phyloP scores from a whole-genome alignment of 1,140 invertebrate species.

The Heliconius eleuchia region DNA sequence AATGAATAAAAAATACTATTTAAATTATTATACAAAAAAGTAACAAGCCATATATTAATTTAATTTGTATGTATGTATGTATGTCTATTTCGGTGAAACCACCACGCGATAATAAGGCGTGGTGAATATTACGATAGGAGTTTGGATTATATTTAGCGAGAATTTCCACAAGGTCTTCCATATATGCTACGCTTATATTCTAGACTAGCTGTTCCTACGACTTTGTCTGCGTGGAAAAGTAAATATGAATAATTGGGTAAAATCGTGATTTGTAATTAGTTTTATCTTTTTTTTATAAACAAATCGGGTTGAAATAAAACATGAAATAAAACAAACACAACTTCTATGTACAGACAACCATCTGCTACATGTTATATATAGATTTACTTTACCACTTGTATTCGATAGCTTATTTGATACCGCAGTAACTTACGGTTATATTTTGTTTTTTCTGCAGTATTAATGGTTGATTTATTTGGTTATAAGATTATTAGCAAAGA shows the following conservation, averaged over 20 bases:
- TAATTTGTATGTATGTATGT: neutral
- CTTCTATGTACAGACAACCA: too few species aligned
- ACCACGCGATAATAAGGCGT: slow-evolving; percentile 10
- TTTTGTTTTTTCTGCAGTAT: too few species aligned
- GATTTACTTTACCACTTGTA: too few species aligned
- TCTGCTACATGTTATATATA: too few species aligned
- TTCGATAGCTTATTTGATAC: too few species aligned
- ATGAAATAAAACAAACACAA: too few species aligned
- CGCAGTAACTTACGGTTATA: too few species aligned
- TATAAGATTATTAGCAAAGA: too few species aligned
- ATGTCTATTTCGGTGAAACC: neutral
- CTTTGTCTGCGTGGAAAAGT: too few species aligned
- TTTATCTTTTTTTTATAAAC: neutral
- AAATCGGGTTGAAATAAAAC: neutral
- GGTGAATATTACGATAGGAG: neutral
- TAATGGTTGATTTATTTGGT: too few species aligned
- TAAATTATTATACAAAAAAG: neutral
- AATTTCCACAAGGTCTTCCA: neutral
- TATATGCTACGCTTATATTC: neutral
- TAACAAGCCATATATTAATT: neutral
- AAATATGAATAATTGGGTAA: neutral
- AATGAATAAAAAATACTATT: neutral
- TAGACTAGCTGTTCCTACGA: neutral
- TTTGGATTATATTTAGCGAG: neutral
- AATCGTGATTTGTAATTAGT: neutral